Evolutionary conservation across 2,797 vertebrate species (phyloP), one percentile per base, ranked within the genome.

Genomic region (Sebastes paucispinis): DNA sequence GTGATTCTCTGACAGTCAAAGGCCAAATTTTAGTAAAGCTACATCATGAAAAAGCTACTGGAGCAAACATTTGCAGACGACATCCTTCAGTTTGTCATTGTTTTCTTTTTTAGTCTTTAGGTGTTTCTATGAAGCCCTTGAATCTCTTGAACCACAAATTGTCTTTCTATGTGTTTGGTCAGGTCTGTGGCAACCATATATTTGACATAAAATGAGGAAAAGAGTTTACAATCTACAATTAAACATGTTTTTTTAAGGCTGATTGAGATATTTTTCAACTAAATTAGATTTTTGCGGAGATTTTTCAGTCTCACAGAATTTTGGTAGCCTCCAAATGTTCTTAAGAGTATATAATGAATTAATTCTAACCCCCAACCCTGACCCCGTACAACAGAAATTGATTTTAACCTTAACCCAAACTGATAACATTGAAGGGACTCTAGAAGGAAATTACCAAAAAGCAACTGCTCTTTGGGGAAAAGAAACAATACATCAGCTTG

Each of bases 1-100:
- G 13, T 16, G 8, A 54, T 66, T 66, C 25, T 52, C 20, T 62
- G n/a, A 59, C 4, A 52, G 32, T 80, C 11, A 36, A 58, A 57
- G 67, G 27, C 27, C 9, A 62, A 52, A 24, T 72, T 69, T 80
- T 80, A 20, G 36, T 43, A 72, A 75, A 59, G 57, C 73, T 82
- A 67, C 63, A 57, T 16, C 58, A 54, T 72, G 20, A 31, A 64
- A 60, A 76, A 69, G 60, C 76, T 77, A 52, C 70, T 58, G 24
- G 50, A 74, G 5, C 31, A 57, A 78, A 39, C 32, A 68, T 68
- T 69, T 72, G 43, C 14, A 50, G 29, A 79, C 25, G 54, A 70
- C 63, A 66, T 25, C 6, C 6, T 62, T 62, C 20, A 36, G n/a
- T 67, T 72, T 57, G 16, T 39, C 6, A 50, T 50, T 50, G 29